phyloP scores from a whole-genome alignment of 2,797 vertebrate genomes.

The Gephyroberyx darwinii region DNA sequence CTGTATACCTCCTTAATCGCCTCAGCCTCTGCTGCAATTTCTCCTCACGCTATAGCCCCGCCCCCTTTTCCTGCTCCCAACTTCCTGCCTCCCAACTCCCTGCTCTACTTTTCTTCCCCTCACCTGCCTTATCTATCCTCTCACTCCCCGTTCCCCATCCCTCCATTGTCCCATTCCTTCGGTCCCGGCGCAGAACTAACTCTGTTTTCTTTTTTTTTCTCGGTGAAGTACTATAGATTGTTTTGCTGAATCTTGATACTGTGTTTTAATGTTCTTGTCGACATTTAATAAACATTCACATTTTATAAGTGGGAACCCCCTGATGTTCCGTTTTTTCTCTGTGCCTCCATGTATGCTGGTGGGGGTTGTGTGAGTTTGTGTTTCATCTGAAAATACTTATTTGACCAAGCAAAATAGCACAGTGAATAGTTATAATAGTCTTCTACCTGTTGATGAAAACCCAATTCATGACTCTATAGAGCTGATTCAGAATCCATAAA shows the following conservation, averaged over 20 bases:
- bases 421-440: not conserved
- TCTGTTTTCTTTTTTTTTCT: slow-evolving; percentile 63
- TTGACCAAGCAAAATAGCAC: slow-evolving; percentile 6
- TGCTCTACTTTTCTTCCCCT: slow-evolving; percentile 29
- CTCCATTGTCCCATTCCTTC: slow-evolving; percentile 10
- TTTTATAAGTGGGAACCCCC: slow-evolving; percentile 79
- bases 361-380: not conserved
- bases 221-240: slow-evolving; percentile 80
- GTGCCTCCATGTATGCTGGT: not conserved
- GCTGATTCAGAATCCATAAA: no score
- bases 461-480: not conserved
- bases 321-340: slow-evolving; percentile 25
- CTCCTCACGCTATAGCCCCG: slow-evolving; percentile 40
- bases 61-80: slow-evolving; percentile 28
- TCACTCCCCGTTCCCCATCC: not conserved
- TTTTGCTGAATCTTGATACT: slow-evolving; percentile 84
- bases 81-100: slow-evolving; percentile 45
- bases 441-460: slow-evolving; percentile 18
- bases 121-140: not conserved
- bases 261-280: slow-evolving; percentile 85
- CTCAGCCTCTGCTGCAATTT: slow-evolving; percentile 71
- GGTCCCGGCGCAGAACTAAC: slow-evolving; percentile 69
- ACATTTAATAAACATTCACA: slow-evolving; percentile 87
- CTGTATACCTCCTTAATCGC: slow-evolving; percentile 74
- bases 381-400: slow-evolving; percentile 17